Base-by-base conservation (phyloP, 2,888 invertebrate genomes). In the Trachelus iudaicus region DNA sequence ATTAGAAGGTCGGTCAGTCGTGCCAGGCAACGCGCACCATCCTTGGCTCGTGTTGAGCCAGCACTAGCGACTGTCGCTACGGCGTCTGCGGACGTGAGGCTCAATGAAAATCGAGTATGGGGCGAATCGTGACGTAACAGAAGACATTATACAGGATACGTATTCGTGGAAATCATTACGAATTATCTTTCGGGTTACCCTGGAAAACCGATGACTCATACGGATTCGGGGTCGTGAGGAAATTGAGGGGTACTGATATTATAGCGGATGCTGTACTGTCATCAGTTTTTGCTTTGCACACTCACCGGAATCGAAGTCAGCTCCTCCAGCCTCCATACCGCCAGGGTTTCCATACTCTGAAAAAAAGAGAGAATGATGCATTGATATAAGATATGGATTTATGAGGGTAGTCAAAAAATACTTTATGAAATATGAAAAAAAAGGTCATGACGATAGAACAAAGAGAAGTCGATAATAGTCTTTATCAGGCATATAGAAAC, bases 271-370 rank as follows among this genome's bases (percentile, higher is more conserved):
- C 56, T 71, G 31, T 71, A 13, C 31, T 71, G 71, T 13, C 34
- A 15, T 71, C 33, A 23, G 31, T 23, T 56, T 56, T 71, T 71
- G 71, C 33, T 31, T 33, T 13, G 31, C 31, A 15, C 79, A 91
- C 93, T 94, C 92, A 94, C 95, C 96, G 92, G 96, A 95, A 92
- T 96, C 96, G 93, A 96, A 96, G 92, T 96, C 96, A 90, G 95
- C 95, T 86, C 95, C 93, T 84, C 95, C 95, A 89, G 95, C 94
- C 92, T 96, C 96, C 96, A 96, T 96, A 89, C 95, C 95, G 92
- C 94, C 94, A 93, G 96, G 95, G 93, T 89, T 90, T 83, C 91
- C 92, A 90, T 96, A 96, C 94, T 96, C 96, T 95, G 94, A 83
- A 94, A 94, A 80, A 94, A 80, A 82, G 85, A 85, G 56, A 56